Conservation (phyloP, 2,113 vertebrate species). For the Irena cyanogastra region DNA sequence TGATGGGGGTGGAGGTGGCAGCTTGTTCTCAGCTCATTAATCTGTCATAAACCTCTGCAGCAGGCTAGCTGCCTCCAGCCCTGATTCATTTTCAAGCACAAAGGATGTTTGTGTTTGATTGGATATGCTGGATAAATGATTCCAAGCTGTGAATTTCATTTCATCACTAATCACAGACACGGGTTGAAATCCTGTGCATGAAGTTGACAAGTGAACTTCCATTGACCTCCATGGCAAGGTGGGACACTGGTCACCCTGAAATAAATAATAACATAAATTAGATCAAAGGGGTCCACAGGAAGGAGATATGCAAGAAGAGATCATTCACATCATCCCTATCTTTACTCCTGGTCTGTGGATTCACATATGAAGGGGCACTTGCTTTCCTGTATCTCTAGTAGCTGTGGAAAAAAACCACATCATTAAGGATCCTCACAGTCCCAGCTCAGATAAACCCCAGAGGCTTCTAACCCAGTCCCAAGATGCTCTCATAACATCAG, state of each 20-base stretch:
- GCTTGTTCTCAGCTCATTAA: constrained; percentile 56
- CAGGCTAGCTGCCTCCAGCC: background rate
- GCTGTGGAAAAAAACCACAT: background rate
- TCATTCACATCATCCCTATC: background rate
- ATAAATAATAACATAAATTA: background rate
- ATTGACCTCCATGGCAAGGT: background rate
- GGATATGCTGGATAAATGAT: background rate
- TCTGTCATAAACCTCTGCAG: constrained; percentile 12
- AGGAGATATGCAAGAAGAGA: background rate
- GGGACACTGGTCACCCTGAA: background rate
- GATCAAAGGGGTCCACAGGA: background rate
- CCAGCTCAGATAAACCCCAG: background rate
- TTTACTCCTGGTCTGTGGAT: background rate
- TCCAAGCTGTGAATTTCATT: constrained; percentile 19
- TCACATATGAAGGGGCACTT: background rate
- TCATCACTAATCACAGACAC: background rate
- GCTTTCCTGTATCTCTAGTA: background rate
- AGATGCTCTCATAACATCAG: background rate
- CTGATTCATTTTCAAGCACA: constrained; percentile 1
- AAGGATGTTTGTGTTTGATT: constrained; percentile 28
- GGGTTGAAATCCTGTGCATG: background rate
- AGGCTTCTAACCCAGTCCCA: background rate
- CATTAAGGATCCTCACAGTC: background rate
- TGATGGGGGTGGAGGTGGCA: constrained; percentile 18
- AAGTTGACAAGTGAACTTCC: background rate